Evolutionary conservation across 2,113 vertebrate genomes (phyloP).

Genomic region (Marcusenius ussheri): DNA sequence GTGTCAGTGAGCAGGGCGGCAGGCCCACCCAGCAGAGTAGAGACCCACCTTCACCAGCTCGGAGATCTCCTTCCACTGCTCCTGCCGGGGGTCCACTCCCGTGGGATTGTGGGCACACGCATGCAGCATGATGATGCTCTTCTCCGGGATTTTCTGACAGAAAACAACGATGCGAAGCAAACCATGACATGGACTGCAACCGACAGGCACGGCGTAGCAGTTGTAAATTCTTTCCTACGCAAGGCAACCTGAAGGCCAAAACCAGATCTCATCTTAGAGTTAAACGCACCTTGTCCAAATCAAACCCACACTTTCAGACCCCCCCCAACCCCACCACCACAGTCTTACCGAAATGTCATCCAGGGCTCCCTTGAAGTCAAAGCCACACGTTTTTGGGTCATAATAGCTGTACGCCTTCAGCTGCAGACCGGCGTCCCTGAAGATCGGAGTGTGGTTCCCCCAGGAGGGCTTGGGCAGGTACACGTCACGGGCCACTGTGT

Average conservation of each 20-base stretch:
- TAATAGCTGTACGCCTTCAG: slow-evolving; percentile 89
- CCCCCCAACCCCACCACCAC: not conserved
- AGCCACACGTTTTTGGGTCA: slow-evolving; percentile 85
- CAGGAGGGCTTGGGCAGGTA: slow-evolving; percentile 91
- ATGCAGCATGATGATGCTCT: slow-evolving; percentile 83
- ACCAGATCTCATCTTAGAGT: not conserved
- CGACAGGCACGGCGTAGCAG: not conserved
- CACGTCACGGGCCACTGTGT: slow-evolving; percentile 73
- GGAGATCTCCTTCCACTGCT: slow-evolving; percentile 92
- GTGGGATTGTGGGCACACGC: slow-evolving; percentile 98
- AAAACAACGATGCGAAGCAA: not conserved
- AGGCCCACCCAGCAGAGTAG: not conserved
- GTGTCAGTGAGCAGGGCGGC: not conserved
- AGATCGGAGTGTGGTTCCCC: slow-evolving; percentile 97
- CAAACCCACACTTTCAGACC: not conserved
- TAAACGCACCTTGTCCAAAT: not conserved
- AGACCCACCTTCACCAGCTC: slow-evolving; percentile 72
- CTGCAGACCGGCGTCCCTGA: slow-evolving; percentile 88
- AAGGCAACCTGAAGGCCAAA: not conserved
- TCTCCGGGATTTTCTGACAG: slow-evolving; percentile 86
- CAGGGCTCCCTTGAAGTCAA: slow-evolving; percentile 84
- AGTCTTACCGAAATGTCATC: slow-evolving; percentile 89
- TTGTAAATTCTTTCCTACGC: not conserved
- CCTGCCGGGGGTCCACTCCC: slow-evolving; percentile 83
- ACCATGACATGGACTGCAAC: not conserved